Percentiles rank a stretch among this genome's conserved stretches.
phyloP scores from a whole-genome alignment of 2,113 vertebrate species.

The Pachycephala philippinensis region DNA sequence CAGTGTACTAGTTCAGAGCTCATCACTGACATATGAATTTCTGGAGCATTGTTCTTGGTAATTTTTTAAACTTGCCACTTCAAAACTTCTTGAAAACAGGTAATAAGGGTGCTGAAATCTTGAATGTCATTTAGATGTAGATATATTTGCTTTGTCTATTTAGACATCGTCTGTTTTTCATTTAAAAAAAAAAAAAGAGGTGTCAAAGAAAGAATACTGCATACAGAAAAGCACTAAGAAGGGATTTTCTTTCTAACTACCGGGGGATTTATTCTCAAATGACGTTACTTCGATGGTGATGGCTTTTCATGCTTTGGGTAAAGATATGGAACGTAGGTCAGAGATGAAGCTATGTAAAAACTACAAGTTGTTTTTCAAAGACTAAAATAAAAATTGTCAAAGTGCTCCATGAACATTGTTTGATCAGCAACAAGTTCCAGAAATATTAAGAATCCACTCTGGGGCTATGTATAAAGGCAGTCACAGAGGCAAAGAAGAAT shows the following conservation, averaged over 20 bases:
- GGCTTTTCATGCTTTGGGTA: neutral
- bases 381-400: neutral
- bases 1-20: constrained; percentile 34
- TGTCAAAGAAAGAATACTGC: neutral
- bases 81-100: neutral
- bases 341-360: neutral
- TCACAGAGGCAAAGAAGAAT: neutral
- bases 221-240: neutral
- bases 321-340: neutral
- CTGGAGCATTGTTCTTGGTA: neutral
- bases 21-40: constrained; percentile 3
- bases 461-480: neutral
- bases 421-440: neutral
- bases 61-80: constrained; percentile 25
- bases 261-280: neutral
- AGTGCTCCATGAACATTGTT: neutral
- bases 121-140: neutral
- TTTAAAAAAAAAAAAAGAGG: neutral
- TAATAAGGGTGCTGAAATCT: neutral
- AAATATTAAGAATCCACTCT: neutral
- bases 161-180: neutral
- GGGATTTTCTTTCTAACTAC: neutral
- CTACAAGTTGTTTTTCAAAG: neutral
- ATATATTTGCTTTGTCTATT: neutral
- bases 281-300: neutral